A percentile compares a stretch with the other conserved stretches of the same genome.
Conservation (phyloP, 2,888 invertebrate species). For the Lydus trimaculatus region DNA sequence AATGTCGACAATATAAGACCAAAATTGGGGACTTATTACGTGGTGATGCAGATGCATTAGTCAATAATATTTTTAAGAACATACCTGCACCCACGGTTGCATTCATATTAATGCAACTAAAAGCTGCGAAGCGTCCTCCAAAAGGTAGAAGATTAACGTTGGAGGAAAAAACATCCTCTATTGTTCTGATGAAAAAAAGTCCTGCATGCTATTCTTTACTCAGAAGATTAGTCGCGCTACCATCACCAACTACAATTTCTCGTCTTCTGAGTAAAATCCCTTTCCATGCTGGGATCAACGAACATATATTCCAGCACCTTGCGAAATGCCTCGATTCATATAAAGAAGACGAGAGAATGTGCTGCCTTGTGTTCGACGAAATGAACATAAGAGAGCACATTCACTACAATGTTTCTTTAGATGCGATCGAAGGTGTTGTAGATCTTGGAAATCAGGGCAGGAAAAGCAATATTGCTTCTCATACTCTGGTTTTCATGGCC, state of each 20-base stretch:
- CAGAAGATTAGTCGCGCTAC: not conserved
- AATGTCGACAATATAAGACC: too few relatives aligned
- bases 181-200: not conserved
- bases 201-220: not conserved
- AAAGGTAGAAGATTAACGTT: conserved; percentile 9
- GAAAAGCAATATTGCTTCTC: not conserved
- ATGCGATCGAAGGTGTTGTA: not conserved
- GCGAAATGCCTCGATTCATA: not conserved
- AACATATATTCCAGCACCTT: not conserved
- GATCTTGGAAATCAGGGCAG: too few relatives aligned
- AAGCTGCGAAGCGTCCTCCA: not conserved
- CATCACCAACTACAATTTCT: not conserved
- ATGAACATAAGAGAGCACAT: not conserved
- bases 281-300: not conserved
- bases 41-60: not conserved
- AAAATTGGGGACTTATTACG: too few relatives aligned
- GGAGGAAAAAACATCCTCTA: conserved; percentile 5
- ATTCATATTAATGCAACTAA: not conserved
- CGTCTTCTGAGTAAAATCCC: not conserved
- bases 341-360: not conserved
- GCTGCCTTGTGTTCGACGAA: conserved; percentile 12
- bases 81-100: not conserved
- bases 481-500: not conserved
- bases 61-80: not conserved
- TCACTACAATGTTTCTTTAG: not conserved